Base-by-base conservation (phyloP, 2,888 invertebrate genomes). In the Schrankia costaestrigalis region DNA sequence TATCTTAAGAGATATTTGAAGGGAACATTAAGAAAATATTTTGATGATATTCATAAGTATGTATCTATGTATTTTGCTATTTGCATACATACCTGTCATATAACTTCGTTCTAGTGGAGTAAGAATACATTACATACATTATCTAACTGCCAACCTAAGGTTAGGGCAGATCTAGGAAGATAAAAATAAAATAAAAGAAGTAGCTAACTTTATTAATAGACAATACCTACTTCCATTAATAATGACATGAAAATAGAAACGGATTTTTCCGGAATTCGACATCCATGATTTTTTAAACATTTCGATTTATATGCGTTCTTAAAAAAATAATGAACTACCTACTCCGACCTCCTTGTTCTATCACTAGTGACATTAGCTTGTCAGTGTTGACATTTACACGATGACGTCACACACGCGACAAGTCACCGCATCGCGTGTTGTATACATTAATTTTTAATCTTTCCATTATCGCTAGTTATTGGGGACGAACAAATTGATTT, bases 381-480 rank as follows among this genome's bases (percentile, higher is more conserved):
- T 49, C 54, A 44, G 47, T 54, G 64, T n/a, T 76, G 72, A 73
- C 75, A 74, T 73, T 72, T 71, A 56, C 51, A 58, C 10, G 25
- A 17, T 53, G 63, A 60, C 63, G 66, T 65, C 69, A 67, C 72
- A 67, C 70, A 71, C 59, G 62, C 63, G 78, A 74, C 75, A 72
- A 69, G 40, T 61, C 65, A 50, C 40, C 53, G 67, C 72, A 58
- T 79, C 78, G 78, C 80, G 78, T 78, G 81, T 50, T 31, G 48
- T 31, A 18, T 42, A 42, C 56, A 64, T 82, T 62, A 77, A 83
- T 80, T 76, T 77, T 83, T 83, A 77, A 82, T 74, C 59, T 70
- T 75, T 78, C 77, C 62, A 82, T 81, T 81, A 82, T 71, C 69
- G 69, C 67, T 70, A 63, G 63, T 56, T 51, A 46, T 34, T 52